phyloP scores from a whole-genome alignment of 2,888 invertebrate genomes.

The Zeuzera pyrina region DNA sequence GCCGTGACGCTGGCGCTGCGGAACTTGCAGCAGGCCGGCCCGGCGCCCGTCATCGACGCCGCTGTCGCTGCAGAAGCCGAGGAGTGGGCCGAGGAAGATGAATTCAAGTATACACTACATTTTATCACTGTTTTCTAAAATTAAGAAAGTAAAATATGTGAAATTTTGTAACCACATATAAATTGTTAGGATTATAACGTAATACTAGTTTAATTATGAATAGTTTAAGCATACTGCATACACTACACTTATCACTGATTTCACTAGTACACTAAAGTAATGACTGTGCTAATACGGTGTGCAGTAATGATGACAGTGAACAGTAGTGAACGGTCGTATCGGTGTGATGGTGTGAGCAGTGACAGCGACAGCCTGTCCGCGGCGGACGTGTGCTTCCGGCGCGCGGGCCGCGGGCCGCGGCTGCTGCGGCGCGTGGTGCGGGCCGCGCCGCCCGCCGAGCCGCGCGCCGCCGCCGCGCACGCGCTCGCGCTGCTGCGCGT shows the following conservation, averaged over 20 bases:
- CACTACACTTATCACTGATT: too few species aligned
- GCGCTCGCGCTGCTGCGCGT: slow-evolving; percentile 17
- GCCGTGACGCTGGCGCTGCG: slow-evolving; percentile 81
- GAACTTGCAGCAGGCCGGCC: slow-evolving; percentile 59
- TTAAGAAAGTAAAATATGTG: too few species aligned
- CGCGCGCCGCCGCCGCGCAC: slow-evolving; percentile 13
- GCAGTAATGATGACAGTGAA: neutral
- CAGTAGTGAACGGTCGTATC: too few species aligned
- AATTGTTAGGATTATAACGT: too few species aligned
- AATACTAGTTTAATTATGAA: too few species aligned
- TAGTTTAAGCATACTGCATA: too few species aligned
- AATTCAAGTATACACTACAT: too few species aligned
- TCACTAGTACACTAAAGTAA: too few species aligned
- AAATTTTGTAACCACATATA: too few species aligned
- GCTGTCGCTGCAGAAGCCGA: slow-evolving; percentile 22
- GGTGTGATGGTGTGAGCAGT: slow-evolving; percentile 33
- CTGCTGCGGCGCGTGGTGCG: too few species aligned
- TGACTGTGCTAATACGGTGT: neutral
- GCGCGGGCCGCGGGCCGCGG: slow-evolving; percentile 34
- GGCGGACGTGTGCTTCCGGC: slow-evolving; percentile 49
- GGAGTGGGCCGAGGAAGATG: neutral
- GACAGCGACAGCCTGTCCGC: slow-evolving; percentile 40
- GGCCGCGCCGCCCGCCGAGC: slow-evolving; percentile 24
- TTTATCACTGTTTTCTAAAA: too few species aligned
- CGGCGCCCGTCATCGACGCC: slow-evolving; percentile 10